Conservation (phyloP, 37 sponge, comb jelly and placozoan genomes). For the Oscarella lobularis region DNA sequence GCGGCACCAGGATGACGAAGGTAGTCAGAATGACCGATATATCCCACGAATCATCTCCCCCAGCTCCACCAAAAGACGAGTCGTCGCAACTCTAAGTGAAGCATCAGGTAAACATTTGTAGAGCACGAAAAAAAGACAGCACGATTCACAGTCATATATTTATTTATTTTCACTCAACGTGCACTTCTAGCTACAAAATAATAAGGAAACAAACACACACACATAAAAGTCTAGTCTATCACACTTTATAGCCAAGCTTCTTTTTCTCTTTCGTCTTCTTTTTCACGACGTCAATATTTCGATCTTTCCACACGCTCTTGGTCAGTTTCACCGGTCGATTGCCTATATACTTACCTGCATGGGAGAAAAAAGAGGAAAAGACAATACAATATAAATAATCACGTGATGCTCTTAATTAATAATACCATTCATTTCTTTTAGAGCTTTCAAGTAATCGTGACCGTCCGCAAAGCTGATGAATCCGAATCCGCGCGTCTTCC, state of each 20-base stretch:
- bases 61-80: no score
- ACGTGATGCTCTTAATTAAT: slow-evolving; percentile 17
- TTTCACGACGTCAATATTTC: slow-evolving; percentile 49
- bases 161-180: no score
- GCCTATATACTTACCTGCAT: slow-evolving; percentile 83
- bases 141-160: no score
- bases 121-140: no score
- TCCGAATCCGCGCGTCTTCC: slow-evolving; percentile 94
- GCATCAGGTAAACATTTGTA: no score
- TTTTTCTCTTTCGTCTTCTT: slow-evolving; percentile 81
- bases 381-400: background rate
- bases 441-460: slow-evolving; percentile 83
- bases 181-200: no score
- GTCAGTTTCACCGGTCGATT: slow-evolving; percentile 80
- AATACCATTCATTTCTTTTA: slow-evolving; percentile 97
- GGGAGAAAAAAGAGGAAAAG: background rate
- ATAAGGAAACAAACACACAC: no score
- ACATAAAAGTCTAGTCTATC: no score
- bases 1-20: no score
- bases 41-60: no score
- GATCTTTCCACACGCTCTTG: slow-evolving; percentile 93
- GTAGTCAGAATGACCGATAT: no score
- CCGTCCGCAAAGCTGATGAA: slow-evolving; percentile 94
- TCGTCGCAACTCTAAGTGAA: no score
- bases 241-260: slow-evolving; percentile 70